Base-by-base conservation (phyloP, 1,140 invertebrate species). In the Heliconius congener region DNA sequence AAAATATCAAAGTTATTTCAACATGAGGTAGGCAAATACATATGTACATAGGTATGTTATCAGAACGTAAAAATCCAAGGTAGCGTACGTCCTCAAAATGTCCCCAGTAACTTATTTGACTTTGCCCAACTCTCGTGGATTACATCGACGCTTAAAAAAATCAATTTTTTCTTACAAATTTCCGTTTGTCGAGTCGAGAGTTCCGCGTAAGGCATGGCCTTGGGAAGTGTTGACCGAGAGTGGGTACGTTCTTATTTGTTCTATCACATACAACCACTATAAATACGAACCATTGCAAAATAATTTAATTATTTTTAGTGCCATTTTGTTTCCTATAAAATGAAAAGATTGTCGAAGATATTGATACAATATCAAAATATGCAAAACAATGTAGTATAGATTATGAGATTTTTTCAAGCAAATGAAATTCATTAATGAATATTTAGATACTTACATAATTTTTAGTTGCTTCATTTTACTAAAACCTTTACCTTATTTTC, bases 31-130 rank as follows among this genome's bases (percentile, higher is more conserved):
- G 4, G 60, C 60, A 66, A 66, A 66, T 66, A 66, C 27, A 66
- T 66, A 37, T 37, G 34, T 37, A 60, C n/a, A 60, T 27, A 16
- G 3, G 60, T 66, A 66, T 66, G 60, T 87, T 88, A 87, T 88
- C 85, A 79, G 72, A 82, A 82, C 83, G 70, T 88, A 83, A 86
- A 81, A 85, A 83, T 87, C 80, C 83, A 84, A 83, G 83, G 83
- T 85, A 82, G 80, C 82, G 78, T 81, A 75, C 79, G 85, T 85
- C 90, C 87, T 91, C 82, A 83, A 85, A 85, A 80, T 82, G 91
- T 89, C 90, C 90, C 79, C 81, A 86, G 74, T 92, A 86, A 91
- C 87, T 88, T 87, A 88, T 90, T 90, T 90, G 88, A 92, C 89
- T 91, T 92, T 92, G 89, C 82, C 80, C 70, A 86, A 85, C 74